Evolutionary conservation across 2,888 invertebrate species (phyloP), one percentile per base, ranked within the genome.

Genomic region (Miltochrista miniata): DNA sequence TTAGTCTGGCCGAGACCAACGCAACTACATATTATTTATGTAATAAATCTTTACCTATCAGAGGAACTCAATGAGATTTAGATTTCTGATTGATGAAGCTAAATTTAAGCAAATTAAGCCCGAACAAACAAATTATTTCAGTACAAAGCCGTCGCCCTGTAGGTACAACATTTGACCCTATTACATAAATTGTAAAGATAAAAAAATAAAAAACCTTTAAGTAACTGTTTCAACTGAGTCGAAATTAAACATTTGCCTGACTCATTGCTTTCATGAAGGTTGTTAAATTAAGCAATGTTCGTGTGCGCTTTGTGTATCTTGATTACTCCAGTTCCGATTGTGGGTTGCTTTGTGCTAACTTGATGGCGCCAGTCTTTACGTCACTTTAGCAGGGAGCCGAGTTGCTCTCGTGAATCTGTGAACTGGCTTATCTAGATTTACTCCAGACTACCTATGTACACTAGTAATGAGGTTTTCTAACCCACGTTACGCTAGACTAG

Each of bases 351-450:
- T 72, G 67, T 70, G 67, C 71, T 70, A 75, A 72, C 66, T 73
- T 76, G 63, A 69, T 64, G 70, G 61, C 55, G 59, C 56, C 67
- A 65, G 66, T 68, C 64, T 70, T 68, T 72, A 63, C 56, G 61
- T 64, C 69, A 68, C 68, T 74, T 69, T 51, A 71, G 60, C 66
- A 68, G 54, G 56, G 64, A 65, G 56, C 60, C 56, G 64, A 68
- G 70, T 64, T 67, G 64, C 70, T 73, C 61, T 68, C 61, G 66
- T 69, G 68, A 70, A 71, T 73, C 68, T 59, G 64, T 66, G 65
- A 38, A 59, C 72, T 70, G 61, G 61, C 68, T 76, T 78, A 79
- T 76, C 79, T 72, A 70, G 66, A 72, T 76, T 66, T 65, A 66
- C 64, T 61, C 51, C 51, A 60, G 64, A 63, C 59, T 69, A 72